Conservation (phyloP, 30 jellyfish, hydroid and myxozoan genomes). For the Nemopilema nomurai region DNA sequence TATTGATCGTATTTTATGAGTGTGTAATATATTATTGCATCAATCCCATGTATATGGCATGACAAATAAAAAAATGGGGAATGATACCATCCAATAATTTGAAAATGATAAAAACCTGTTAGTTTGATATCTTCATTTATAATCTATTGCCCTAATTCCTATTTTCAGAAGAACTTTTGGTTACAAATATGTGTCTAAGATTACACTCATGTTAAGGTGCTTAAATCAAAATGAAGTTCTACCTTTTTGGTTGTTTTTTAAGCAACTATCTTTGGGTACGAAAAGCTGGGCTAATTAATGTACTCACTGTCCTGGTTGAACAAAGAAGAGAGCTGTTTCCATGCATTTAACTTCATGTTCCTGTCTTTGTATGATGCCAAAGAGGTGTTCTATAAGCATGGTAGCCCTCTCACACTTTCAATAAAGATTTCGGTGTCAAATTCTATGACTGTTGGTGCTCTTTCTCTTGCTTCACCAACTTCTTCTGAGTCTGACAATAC, state of each 20-base stretch:
- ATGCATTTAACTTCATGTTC: constrained; percentile 9
- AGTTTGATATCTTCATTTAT: background rate
- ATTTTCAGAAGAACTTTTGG: background rate
- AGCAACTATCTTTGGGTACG: background rate
- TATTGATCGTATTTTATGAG: background rate
- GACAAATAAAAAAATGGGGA: background rate
- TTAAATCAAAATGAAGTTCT: background rate
- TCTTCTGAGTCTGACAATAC: background rate
- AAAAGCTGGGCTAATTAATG: background rate
- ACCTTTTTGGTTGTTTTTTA: background rate
- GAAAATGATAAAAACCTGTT: background rate
- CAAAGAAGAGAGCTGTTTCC: constrained; percentile 21
- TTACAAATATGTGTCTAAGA: background rate
- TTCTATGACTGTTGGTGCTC: constrained; percentile 1
- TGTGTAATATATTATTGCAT: background rate
- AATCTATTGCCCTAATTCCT: background rate
- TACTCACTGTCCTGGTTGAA: constrained; percentile 23
- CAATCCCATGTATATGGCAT: background rate
- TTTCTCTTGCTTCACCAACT: background rate
- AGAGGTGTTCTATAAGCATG: constrained; percentile 12
- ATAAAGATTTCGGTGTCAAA: constrained; percentile 8
- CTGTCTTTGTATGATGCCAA: constrained; percentile 17
- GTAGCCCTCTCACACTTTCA: constrained; percentile 3
- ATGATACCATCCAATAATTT: background rate
- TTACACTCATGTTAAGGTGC: background rate